Percentiles rank a stretch among this genome's conserved stretches.
Evolutionary conservation across 2,888 invertebrate genomes (phyloP).

Genomic region (Endotricha flammealis): DNA sequence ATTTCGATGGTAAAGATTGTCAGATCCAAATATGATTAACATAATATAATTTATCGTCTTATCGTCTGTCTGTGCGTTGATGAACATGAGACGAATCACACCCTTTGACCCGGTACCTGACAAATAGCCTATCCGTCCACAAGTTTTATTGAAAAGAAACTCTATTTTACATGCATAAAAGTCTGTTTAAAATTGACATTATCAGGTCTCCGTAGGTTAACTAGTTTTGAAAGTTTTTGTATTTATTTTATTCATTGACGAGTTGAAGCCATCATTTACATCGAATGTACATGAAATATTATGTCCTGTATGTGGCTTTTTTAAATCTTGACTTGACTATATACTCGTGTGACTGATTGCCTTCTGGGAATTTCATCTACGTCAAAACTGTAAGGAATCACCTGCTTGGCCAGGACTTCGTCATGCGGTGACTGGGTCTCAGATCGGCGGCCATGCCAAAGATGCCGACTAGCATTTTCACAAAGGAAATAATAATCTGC

Average conservation of each 20-base stretch:
- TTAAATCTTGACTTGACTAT: too few relatives aligned
- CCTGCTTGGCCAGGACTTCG: too few relatives aligned
- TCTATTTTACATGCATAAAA: constrained; percentile 12
- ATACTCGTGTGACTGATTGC: too few relatives aligned
- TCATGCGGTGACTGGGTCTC: too few relatives aligned
- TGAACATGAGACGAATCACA: constrained; percentile 56
- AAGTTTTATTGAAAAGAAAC: constrained; percentile 20
- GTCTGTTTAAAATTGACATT: background rate
- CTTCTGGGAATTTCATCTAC: too few relatives aligned
- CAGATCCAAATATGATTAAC: constrained; percentile 23
- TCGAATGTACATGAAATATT: constrained; percentile 6
- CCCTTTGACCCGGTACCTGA: constrained; percentile 57
- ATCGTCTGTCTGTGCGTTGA: constrained; percentile 47
- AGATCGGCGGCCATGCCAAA: too few relatives aligned
- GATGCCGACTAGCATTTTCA: too few relatives aligned
- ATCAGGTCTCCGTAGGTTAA: background rate
- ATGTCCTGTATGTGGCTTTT: too few relatives aligned
- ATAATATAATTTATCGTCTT: constrained; percentile 54
- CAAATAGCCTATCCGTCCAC: constrained; percentile 47
- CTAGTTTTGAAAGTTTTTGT: constrained; percentile 7
- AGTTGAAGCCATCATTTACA: background rate
- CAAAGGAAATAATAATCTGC: too few relatives aligned
- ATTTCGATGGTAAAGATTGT: constrained; percentile 7
- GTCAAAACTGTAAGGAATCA: too few relatives aligned
- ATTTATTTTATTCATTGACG: constrained; percentile 9